Evolutionary conservation across 2,113 vertebrate species (phyloP), one percentile per base, ranked within the genome.

Genomic region (Mola mola): DNA sequence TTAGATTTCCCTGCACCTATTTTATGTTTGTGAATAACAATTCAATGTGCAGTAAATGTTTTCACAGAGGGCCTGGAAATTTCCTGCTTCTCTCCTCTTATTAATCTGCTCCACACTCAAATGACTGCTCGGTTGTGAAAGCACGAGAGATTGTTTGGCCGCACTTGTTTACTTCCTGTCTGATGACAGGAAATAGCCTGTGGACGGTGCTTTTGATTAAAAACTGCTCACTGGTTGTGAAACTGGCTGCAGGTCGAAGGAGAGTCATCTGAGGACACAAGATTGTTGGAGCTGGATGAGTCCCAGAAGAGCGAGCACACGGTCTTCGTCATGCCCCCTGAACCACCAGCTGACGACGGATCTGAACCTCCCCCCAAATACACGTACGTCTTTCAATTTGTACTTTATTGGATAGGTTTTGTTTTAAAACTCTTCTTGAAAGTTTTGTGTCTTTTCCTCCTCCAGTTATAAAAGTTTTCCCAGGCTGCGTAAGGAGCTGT

Each of bases 291-390:
- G 66, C 90, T 97, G 81, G 97, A 98, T 56, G 97, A 99, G 43
- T 98, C 97, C 19, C 96, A 96, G 72, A 98, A 94, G 80, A 98
- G 96, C 52, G 97, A 99, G 62, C 97, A 98, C 81, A 99, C 97
- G 0, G 97, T 98, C 2, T 97, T 98, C 41, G 92, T 98, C 79
- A 97, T 93, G 94, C 95, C 95, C 6, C 94, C 94, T 4, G 97
- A 99, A 13, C 94, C 95, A 5, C 80, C 89, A 1, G 77, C 84
- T 0, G 57, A 91, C 24, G 91, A 92, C 0, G 94, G 91, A 41
- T 59, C 88, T 4, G 92, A 95, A 4, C 81, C 89, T 17, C 36
- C 83, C 33, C 79, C 88, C 28, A 91, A 88, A 72, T 98, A 96
- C 91, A 96, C 90, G 97, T 98, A 88, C 29, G 74, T 12, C 25